Base-by-base conservation (phyloP, 2,888 invertebrate genomes). In the Thalpophila matura region DNA sequence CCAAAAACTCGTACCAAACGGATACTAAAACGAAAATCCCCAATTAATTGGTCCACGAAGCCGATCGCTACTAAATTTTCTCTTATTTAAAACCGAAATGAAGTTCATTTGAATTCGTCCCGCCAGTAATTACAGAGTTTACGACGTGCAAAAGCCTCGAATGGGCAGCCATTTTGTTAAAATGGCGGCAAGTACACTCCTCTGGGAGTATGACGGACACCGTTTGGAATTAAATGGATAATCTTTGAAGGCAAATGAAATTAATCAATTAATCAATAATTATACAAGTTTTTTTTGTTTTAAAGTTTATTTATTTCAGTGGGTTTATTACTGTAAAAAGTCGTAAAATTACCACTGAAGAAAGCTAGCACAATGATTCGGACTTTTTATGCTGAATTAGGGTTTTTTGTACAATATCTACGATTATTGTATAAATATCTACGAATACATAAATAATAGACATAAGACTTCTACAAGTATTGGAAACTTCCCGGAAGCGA, bases 61-160 rank as follows among this genome's bases (percentile, higher is more conserved):
- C 85, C 87, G 88, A 89, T 90, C 86, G 88, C 86, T 86, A 90
- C 86, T 91, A 93, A 93, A 94, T 94, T 93, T 93, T 91, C 93
- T 88, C 93, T 94, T 94, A 94, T 93, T 94, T 95, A 94, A 94
- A 93, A 91, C 86, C 88, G 90, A 91, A 94, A 94, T 93, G 92
- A 92, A 93, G 91, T 94, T 91, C 90, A 92, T 94, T 94, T 92
- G 90, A 89, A 93, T 93, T 91, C 90, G 87, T 80, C 72, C 82
- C 89, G 90, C 80, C 87, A 89, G 92, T 94, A 94, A 94, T 94
- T 94, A 95, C 93, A 92, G 86, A 91, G 91, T 93, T 94, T 92
- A 94, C 93, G 92, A 93, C 91, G 94, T 94, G 94, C 90, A 87
- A 93, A 92, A 88, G 87, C 84, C 78, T 77, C 81, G 68, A 66